A percentile compares a stretch with the other conserved stretches of the same genome.
Evolutionary conservation across 2,888 invertebrate genomes (phyloP).

Genomic region (Harpalus rufipes): DNA sequence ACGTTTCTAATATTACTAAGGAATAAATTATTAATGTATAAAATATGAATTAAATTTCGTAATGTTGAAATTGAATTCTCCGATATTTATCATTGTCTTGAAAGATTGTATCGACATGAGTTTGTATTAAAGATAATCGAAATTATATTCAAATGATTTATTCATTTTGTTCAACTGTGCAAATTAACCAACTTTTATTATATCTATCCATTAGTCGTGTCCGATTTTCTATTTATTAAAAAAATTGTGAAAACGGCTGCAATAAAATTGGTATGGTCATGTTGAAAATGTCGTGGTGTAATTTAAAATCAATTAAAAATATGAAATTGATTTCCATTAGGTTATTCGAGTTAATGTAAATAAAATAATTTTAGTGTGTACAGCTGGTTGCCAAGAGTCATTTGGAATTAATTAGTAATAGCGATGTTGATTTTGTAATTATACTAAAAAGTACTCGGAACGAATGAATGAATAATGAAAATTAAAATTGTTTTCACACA

Average conservation of each 20-base stretch:
- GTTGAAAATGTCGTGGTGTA: not conserved
- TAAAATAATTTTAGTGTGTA: constrained; percentile 21
- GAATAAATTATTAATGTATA: constrained; percentile 27
- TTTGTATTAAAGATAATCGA: constrained; percentile 24
- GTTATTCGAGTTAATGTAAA: not conserved
- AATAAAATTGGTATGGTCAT: not conserved
- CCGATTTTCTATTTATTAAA: constrained; percentile 7
- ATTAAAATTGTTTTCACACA: constrained; percentile 54
- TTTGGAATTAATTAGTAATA: constrained; percentile 53
- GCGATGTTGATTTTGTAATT: constrained; percentile 56
- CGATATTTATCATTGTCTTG: constrained; percentile 28
- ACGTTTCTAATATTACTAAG: constrained; percentile 14
- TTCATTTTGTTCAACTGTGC: constrained; percentile 28
- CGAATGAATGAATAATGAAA: constrained; percentile 49
- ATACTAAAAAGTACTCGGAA: constrained; percentile 54
- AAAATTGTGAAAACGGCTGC: not conserved
- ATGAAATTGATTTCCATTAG: constrained; percentile 37
- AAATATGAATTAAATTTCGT: not conserved
- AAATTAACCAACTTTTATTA: constrained; percentile 12
- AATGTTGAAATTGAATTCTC: constrained; percentile 17
- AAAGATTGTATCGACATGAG: constrained; percentile 20
- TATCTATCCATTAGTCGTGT: constrained; percentile 17
- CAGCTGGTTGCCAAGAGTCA: constrained; percentile 29
- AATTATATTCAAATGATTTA: constrained; percentile 42
- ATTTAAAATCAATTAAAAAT: constrained; percentile 38